phyloP scores from a whole-genome alignment of 2,113 vertebrate species.

The Melanotaenia duboulayi region DNA sequence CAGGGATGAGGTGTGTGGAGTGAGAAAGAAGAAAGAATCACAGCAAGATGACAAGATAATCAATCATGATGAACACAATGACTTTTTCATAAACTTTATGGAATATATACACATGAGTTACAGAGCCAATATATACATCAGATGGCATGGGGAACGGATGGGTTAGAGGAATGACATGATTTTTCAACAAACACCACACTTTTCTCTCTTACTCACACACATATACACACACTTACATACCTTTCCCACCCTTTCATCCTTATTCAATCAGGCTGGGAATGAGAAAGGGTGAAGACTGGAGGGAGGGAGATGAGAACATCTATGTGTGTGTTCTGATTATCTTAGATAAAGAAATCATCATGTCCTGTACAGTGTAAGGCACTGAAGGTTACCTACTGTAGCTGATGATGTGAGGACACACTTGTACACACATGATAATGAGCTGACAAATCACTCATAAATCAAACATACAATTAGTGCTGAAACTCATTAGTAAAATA shows the following conservation, averaged over 20 bases:
- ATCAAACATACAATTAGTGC: constrained; percentile 2
- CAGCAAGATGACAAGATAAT: constrained; percentile 2
- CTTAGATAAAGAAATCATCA: constrained; percentile 41
- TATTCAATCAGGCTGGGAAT: background rate
- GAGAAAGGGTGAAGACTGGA: background rate
- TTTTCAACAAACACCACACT: background rate
- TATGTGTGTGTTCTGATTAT: constrained; percentile 28
- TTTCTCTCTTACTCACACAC: background rate
- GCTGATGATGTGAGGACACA: constrained; percentile 61
- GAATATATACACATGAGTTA: constrained; percentile 70
- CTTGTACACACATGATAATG: constrained; percentile 15
- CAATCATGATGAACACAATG: constrained; percentile 46
- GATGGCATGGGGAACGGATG: constrained; percentile 38
- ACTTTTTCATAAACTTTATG: constrained; percentile 80
- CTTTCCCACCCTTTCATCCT: background rate
- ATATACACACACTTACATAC: background rate
- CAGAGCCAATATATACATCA: constrained; percentile 63
- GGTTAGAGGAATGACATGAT: constrained; percentile 35
- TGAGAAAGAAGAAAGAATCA: constrained; percentile 13
- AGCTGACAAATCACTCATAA: constrained; percentile 3
- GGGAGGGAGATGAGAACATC: constrained; percentile 14
- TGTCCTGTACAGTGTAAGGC: constrained; percentile 76
- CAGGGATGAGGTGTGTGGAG: background rate
- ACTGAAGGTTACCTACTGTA: constrained; percentile 77
- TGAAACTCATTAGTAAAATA: constrained; percentile 14